These are phyloP conservation scores for Rhyzopertha dominica DNA, from an alignment of 1,140 invertebrate species.

Conservation along the genomic window DNA sequence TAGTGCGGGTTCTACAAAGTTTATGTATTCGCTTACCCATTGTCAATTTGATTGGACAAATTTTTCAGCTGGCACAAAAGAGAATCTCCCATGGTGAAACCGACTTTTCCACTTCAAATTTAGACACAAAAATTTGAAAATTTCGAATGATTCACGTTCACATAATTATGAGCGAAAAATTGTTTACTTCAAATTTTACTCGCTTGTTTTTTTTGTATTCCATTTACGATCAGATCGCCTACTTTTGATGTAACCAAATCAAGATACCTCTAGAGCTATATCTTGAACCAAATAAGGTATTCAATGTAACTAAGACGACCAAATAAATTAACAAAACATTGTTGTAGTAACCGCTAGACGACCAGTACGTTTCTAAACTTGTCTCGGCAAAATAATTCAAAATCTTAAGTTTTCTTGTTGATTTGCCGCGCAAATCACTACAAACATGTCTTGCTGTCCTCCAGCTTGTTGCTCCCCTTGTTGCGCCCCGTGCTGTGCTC, in stretches of 20 bases:
- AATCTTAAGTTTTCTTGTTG: constrained; percentile 18
- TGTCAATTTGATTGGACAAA: constrained; percentile 24
- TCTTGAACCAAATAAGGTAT: constrained; percentile 1
- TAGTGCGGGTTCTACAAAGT: neutral
- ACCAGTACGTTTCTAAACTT: no score
- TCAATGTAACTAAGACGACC: neutral
- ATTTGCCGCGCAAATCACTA: constrained; percentile 1
- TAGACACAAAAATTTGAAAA: constrained; percentile 11
- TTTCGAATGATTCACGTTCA: constrained; percentile 5
- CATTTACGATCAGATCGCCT: neutral
- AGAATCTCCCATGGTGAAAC: neutral
- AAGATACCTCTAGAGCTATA: constrained; percentile 6
- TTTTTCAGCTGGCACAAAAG: constrained; percentile 24
- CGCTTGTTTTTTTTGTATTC: constrained; percentile 8
- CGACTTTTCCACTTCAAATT: constrained; percentile 11
- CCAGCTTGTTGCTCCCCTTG: constrained; percentile 1
- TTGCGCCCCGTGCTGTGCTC: constrained; percentile 10
- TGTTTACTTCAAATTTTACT: neutral
- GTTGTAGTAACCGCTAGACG: no score
- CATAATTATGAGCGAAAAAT: neutral
- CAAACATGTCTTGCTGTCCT: constrained; percentile 23
- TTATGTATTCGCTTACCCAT: constrained; percentile 22
- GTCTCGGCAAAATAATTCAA: constrained; percentile 6
- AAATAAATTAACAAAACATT: constrained; percentile 1
- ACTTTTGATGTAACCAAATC: neutral